Evolutionary conservation across 1,140 invertebrate genomes (phyloP).

Genomic region (Diachasmimorpha longicaudata): DNA sequence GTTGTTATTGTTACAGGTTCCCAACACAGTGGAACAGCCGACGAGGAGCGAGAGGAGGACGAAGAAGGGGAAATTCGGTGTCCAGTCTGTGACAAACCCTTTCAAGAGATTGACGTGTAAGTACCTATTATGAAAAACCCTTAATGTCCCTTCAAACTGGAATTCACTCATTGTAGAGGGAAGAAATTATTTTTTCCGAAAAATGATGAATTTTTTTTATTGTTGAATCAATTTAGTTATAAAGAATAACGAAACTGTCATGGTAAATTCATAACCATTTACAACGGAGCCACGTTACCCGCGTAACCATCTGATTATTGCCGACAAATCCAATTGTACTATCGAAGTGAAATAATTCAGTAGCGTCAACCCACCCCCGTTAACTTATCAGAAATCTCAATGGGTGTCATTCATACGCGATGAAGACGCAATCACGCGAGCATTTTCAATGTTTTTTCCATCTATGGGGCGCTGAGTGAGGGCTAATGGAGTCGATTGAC

Average conservation of each 20-base stretch:
- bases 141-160: not conserved
- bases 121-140: slow-evolving; percentile 46
- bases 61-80: slow-evolving; percentile 70
- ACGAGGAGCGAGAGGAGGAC: slow-evolving; percentile 70
- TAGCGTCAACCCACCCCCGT: not conserved
- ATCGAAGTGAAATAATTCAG: not conserved
- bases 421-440: slow-evolving; percentile 4
- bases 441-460: slow-evolving; percentile 6
- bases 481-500: slow-evolving; percentile 21
- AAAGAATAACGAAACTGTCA: not conserved
- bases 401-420: not conserved
- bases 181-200: not conserved
- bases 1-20: slow-evolving; percentile 61
- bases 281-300: not conserved
- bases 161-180: not conserved
- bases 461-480: slow-evolving; percentile 17
- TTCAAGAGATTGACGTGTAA: slow-evolving; percentile 75
- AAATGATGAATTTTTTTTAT: not conserved
- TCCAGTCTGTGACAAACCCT: slow-evolving; percentile 73
- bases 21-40: slow-evolving; percentile 69
- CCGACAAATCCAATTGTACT: not conserved
- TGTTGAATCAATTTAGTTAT: too few species aligned
- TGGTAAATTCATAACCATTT: not conserved
- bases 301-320: not conserved
- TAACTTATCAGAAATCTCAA: not conserved